phyloP scores from a whole-genome alignment of 2,797 vertebrate species.

The Phataginus tetradactyla region DNA sequence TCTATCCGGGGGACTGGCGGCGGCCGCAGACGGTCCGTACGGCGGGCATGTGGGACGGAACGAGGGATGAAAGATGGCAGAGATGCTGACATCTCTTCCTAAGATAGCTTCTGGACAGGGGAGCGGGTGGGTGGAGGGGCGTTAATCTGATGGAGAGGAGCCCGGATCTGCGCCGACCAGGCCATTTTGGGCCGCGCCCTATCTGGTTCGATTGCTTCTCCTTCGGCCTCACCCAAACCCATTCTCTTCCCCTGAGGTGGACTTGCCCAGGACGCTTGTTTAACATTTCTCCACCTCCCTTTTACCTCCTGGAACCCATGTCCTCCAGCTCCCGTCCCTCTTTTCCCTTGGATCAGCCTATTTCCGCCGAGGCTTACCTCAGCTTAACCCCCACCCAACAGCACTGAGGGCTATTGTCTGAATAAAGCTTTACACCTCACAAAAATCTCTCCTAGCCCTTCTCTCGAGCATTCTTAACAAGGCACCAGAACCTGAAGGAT shows the following conservation, averaged over 20 bases:
- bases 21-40: not conserved
- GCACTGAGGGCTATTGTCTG: not conserved
- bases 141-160: not conserved
- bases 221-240: not conserved
- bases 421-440: constrained; percentile 20
- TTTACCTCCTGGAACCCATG: not conserved
- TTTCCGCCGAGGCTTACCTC: not conserved
- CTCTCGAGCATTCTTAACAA: not conserved
- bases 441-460: not conserved
- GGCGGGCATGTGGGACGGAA: not conserved
- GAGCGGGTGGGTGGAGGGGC: constrained; percentile 45
- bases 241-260: not conserved
- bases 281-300: not conserved
- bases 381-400: not conserved
- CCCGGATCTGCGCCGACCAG: not conserved
- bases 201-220: not conserved
- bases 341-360: not conserved
- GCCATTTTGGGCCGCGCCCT: not conserved
- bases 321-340: not conserved
- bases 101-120: not conserved
- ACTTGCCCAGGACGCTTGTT: not conserved
- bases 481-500: constrained; percentile 29
- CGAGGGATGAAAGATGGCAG: not conserved
- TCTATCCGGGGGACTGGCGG: not conserved
- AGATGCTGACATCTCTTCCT: constrained; percentile 27